These are phyloP conservation scores for Latrodectus elegans DNA, from an alignment of 2,888 invertebrate species.

Conservation along the genomic window DNA sequence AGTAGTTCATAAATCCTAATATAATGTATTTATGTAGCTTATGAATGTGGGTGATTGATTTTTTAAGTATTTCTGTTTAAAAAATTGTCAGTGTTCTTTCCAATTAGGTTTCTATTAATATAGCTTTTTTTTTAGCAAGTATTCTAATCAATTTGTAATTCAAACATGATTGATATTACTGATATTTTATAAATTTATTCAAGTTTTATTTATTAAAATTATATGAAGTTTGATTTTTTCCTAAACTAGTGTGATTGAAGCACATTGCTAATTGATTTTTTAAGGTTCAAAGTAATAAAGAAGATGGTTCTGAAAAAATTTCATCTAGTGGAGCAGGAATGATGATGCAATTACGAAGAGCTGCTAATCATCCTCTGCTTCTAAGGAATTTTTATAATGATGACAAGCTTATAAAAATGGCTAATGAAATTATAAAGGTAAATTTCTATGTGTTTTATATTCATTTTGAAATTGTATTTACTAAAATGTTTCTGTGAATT, in stretches of 20 bases:
- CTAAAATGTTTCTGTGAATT: not conserved
- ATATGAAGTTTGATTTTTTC: not conserved
- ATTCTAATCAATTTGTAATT: too few species aligned
- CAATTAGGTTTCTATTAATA: too few species aligned
- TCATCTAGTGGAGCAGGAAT: slow-evolving; percentile 78
- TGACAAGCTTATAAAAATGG: slow-evolving; percentile 80
- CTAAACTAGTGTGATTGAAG: not conserved
- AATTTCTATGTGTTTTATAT: not conserved
- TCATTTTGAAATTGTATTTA: not conserved
- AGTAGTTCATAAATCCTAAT: too few species aligned
- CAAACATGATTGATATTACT: not conserved
- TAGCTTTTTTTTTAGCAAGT: too few species aligned
- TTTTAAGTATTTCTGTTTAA: too few species aligned
- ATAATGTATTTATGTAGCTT: too few species aligned
- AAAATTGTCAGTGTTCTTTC: too few species aligned
- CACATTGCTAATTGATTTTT: not conserved
- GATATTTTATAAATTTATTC: not conserved
- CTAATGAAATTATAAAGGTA: slow-evolving; percentile 78
- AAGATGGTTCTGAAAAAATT: slow-evolving; percentile 24
- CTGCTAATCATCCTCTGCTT: slow-evolving; percentile 94
- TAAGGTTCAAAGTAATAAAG: slow-evolving; percentile 50
- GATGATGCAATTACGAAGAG: slow-evolving; percentile 94
- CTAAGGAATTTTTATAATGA: slow-evolving; percentile 83
- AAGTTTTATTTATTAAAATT: not conserved
- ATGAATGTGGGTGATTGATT: too few species aligned